Conservation (phyloP, 2,113 vertebrate genomes). For the Orientallactaga bullata region DNA sequence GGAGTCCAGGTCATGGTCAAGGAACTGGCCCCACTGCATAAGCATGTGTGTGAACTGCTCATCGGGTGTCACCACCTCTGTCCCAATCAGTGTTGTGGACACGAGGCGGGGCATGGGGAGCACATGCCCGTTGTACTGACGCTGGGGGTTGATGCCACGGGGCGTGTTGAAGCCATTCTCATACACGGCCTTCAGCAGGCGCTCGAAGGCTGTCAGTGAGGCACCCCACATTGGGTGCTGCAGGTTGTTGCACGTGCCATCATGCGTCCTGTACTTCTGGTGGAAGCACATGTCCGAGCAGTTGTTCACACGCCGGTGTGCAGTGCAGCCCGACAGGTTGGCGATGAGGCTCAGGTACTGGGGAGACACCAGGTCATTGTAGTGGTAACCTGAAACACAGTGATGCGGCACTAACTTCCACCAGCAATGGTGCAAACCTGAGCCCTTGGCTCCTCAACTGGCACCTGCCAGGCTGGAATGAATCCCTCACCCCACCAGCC, state of each 20-base stretch:
- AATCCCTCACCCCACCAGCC: too few relatives aligned
- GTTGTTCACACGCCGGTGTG: conserved; percentile 96
- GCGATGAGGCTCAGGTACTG: conserved; percentile 97
- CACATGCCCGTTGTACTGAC: conserved; percentile 89
- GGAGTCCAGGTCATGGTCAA: conserved; percentile 97
- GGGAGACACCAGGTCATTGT: conserved; percentile 98
- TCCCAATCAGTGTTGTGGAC: conserved; percentile 95
- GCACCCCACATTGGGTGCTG: conserved; percentile 99
- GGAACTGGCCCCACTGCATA: conserved; percentile 99
- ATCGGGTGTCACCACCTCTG: conserved; percentile 94
- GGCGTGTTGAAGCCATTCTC: conserved; percentile 99
- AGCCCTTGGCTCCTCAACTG: not conserved
- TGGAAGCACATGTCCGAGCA: conserved; percentile 99
- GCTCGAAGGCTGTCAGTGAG: conserved; percentile 97
- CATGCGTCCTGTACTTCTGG: conserved; percentile 96
- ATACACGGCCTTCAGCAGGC: conserved; percentile 96
- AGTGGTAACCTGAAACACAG: conserved; percentile 93
- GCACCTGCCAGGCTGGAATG: not conserved
- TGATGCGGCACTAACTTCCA: not conserved
- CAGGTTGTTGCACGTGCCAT: conserved; percentile 98
- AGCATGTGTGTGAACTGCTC: conserved; percentile 97
- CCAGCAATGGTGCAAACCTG: too few relatives aligned
- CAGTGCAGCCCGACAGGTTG: conserved; percentile 97
- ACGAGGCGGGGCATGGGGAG: conserved; percentile 95
- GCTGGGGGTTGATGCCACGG: conserved; percentile 89